A percentile compares a stretch with the other conserved stretches of the same genome.
These are phyloP conservation scores for Doryteuthis pealeii DNA, from an alignment of 1,140 invertebrate genomes.

Conservation along the genomic window DNA sequence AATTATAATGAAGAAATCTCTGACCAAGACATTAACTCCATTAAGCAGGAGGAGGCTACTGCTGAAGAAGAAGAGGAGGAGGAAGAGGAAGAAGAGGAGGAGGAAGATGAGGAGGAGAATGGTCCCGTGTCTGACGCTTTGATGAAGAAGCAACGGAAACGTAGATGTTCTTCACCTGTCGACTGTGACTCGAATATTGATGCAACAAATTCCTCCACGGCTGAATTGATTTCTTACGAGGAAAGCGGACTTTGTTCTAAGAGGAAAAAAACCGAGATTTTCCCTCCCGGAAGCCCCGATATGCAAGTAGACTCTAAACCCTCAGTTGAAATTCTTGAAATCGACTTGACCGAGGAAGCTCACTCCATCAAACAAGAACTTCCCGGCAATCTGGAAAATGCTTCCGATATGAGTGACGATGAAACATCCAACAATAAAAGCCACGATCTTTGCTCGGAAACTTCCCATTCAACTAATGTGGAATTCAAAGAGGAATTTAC, in stretches of 20 bases:
- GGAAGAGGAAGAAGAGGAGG: slow-evolving; percentile 22
- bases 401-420: slow-evolving; percentile 7
- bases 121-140: neutral
- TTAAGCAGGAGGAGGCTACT: slow-evolving; percentile 7
- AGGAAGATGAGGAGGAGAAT: neutral
- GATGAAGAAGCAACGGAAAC: slow-evolving; percentile 17
- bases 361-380: neutral
- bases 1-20: slow-evolving; percentile 13
- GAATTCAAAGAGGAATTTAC: slow-evolving; percentile 3
- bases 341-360: neutral
- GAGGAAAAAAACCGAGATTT: slow-evolving; percentile 21
- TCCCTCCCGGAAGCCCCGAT: neutral
- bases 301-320: neutral
- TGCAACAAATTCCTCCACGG: slow-evolving; percentile 20
- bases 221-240: slow-evolving; percentile 25
- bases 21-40: slow-evolving; percentile 32
- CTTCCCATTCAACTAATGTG: neutral
- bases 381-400: neutral
- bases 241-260: slow-evolving; percentile 26
- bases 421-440: slow-evolving; percentile 6
- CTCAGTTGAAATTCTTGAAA: neutral
- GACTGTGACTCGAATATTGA: slow-evolving; percentile 26
- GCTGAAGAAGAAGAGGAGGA: slow-evolving; percentile 23
- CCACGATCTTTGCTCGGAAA: neutral
- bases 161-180: slow-evolving; percentile 17